phyloP scores from a whole-genome alignment of 2,797 vertebrate species.

The Falco biarmicus region DNA sequence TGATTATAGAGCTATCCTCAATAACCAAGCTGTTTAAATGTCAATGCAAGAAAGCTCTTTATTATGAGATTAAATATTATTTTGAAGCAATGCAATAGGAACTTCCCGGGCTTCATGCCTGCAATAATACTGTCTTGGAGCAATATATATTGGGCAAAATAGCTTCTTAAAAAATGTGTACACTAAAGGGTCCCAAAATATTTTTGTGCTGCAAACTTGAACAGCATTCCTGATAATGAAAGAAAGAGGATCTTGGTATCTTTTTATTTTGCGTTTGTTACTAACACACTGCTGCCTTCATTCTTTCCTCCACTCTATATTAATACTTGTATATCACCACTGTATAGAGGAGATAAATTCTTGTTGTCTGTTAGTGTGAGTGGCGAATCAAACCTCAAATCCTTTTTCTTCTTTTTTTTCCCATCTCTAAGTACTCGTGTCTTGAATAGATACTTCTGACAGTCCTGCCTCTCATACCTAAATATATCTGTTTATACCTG shows the following conservation, averaged over 20 bases:
- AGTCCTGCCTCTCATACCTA: background rate
- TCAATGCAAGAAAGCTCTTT: slow-evolving; percentile 73
- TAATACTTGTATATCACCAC: background rate
- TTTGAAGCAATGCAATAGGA: slow-evolving; percentile 62
- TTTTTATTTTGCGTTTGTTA: background rate
- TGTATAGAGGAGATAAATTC: background rate
- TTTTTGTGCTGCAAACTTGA: background rate
- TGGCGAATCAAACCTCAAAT: background rate
- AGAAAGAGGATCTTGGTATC: background rate
- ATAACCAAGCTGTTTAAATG: slow-evolving; percentile 76
- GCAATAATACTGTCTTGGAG: slow-evolving; percentile 37
- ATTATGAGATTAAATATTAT: slow-evolving; percentile 74
- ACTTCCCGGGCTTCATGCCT: slow-evolving; percentile 48
- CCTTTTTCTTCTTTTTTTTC: background rate
- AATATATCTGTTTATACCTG: background rate
- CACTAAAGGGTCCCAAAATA: background rate
- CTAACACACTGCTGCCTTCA: background rate
- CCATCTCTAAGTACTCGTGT: background rate
- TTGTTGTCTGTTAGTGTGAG: background rate
- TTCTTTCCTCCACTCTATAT: background rate
- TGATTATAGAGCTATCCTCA: slow-evolving; percentile 73
- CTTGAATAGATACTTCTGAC: background rate
- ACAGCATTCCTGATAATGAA: background rate
- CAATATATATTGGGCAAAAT: background rate
- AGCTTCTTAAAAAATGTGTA: background rate